Conservation (phyloP, 2,797 vertebrate genomes). For the Hoplostethus mediterraneus region DNA sequence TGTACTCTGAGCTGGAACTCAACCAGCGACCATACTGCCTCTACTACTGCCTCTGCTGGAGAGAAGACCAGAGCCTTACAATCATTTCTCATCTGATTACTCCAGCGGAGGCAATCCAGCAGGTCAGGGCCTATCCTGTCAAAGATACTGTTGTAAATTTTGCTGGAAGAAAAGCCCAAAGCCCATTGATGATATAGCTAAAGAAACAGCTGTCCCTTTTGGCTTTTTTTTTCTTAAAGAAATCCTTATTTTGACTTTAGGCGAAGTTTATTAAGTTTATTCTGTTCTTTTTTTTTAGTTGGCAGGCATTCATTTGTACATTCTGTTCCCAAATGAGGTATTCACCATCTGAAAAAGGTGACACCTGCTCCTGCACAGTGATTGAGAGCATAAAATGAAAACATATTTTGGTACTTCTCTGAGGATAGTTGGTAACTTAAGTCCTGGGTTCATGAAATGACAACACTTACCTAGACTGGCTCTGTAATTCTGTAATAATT, state of each 20-base stretch:
- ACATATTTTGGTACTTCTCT: no score
- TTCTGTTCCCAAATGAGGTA: neutral
- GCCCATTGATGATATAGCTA: slow-evolving; percentile 12
- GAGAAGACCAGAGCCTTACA: slow-evolving; percentile 31
- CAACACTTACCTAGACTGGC: no score
- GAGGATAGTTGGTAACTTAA: no score
- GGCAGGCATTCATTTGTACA: neutral
- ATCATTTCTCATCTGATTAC: slow-evolving; percentile 29
- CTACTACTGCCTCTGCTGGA: slow-evolving; percentile 3
- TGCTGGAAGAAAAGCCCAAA: slow-evolving; percentile 11
- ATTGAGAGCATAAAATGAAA: neutral
- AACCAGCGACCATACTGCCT: neutral
- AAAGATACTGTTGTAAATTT: slow-evolving; percentile 34
- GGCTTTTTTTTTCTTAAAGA: neutral
- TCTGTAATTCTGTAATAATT: no score
- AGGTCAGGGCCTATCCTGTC: slow-evolving; percentile 51
- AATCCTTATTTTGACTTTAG: neutral
- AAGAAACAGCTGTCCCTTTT: slow-evolving; percentile 31
- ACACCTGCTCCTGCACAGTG: neutral
- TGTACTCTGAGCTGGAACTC: slow-evolving; percentile 7
- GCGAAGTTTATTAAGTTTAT: neutral
- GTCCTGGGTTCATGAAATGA: no score
- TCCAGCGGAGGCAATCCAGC: slow-evolving; percentile 30
- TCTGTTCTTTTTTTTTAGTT: neutral
- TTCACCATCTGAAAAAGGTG: neutral